Conservation (phyloP, 1,140 invertebrate species). For the Drosophila sturtevanti region DNA sequence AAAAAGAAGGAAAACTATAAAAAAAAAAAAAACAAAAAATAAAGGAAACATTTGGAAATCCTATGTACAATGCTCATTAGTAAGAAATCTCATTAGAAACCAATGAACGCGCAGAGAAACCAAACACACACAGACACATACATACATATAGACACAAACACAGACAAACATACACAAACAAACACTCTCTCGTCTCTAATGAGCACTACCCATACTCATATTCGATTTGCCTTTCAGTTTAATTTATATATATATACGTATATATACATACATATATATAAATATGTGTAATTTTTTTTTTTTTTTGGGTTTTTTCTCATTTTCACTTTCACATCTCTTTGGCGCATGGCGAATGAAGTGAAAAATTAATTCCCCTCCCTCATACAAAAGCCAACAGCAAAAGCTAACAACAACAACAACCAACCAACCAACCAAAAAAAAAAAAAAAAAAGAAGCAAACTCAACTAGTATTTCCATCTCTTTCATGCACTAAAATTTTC, state of each 20-base stretch:
- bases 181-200: not conserved
- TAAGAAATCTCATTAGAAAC: conserved; percentile 77
- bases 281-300: not conserved
- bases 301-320: conserved; percentile 53
- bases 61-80: conserved; percentile 65
- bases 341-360: conserved; percentile 57
- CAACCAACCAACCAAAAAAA: too few relatives aligned
- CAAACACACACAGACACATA: conserved; percentile 34
- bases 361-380: conserved; percentile 67
- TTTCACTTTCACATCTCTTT: conserved; percentile 67
- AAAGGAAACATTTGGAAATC: conserved; percentile 47
- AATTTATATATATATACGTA: conserved; percentile 35
- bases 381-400: conserved; percentile 38
- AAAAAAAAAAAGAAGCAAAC: conserved; percentile 4
- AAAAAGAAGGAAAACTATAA: conserved; percentile 5
- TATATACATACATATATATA: conserved; percentile 23
- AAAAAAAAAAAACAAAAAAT: not conserved
- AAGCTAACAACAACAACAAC: conserved; percentile 40
- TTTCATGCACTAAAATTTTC: conserved; percentile 61
- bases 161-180: conserved; percentile 3
- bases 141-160: conserved; percentile 21
- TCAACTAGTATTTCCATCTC: conserved; percentile 53
- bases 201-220: conserved; percentile 18
- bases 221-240: conserved; percentile 39
- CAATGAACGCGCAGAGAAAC: conserved; percentile 62